Conservation (phyloP, 1,140 invertebrate species). For the Drosophila athabasca region DNA sequence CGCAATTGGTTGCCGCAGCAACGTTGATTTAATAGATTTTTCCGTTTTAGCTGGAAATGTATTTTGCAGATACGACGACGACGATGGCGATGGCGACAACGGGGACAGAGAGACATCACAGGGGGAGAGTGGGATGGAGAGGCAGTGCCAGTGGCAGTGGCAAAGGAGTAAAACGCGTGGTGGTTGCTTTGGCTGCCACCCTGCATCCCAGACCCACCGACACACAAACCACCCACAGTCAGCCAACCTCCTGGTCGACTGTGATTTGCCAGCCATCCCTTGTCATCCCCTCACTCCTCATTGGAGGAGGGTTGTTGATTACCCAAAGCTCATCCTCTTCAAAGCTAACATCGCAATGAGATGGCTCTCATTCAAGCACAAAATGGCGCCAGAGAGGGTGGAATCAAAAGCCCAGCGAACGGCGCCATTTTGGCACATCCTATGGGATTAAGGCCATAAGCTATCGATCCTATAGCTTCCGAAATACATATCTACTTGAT, state of each 20-base stretch:
- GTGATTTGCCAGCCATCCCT: constrained; percentile 26
- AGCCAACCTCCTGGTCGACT: constrained; percentile 8
- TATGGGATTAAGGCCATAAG: too few species aligned
- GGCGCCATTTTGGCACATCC: constrained; percentile 3
- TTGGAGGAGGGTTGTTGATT: too few species aligned
- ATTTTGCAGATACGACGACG: constrained; percentile 71
- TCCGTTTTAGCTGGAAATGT: constrained; percentile 75
- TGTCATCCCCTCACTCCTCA: neutral
- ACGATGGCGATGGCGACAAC: constrained; percentile 42
- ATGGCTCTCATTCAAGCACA: neutral
- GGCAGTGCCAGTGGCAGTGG: constrained; percentile 30
- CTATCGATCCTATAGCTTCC: too few species aligned
- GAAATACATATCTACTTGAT: too few species aligned
- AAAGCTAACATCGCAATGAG: too few species aligned
- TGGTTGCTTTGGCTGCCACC: constrained; percentile 1
- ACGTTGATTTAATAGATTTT: constrained; percentile 83
- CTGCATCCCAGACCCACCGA: too few species aligned
- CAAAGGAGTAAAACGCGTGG: constrained; percentile 10
- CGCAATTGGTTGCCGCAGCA: constrained; percentile 82
- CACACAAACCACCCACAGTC: constrained; percentile 29
- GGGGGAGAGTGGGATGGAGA: constrained; percentile 1
- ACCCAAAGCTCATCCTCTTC: neutral
- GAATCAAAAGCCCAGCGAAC: neutral
- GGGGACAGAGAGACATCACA: constrained; percentile 8
- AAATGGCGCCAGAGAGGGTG: neutral